phyloP scores from a whole-genome alignment of 1,140 invertebrate species.

The Temnothorax longispinosus region DNA sequence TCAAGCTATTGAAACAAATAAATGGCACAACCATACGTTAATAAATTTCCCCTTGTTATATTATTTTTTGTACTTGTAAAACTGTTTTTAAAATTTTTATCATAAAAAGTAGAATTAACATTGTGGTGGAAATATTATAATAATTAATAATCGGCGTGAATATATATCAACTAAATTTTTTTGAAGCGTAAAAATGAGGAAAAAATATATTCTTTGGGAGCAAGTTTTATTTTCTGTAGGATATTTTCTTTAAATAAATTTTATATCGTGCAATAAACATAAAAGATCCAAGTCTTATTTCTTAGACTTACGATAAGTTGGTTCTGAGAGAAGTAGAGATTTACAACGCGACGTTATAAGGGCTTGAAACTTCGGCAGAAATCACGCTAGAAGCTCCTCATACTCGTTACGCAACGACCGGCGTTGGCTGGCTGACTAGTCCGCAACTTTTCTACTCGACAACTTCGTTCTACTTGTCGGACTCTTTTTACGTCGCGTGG shows the following conservation, averaged over 20 bases:
- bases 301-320: conserved; percentile 24
- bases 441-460: conserved; percentile 65
- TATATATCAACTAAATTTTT: not conserved
- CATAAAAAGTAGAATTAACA: not conserved
- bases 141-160: conserved; percentile 7
- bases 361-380: conserved; percentile 40
- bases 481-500: conserved; percentile 21
- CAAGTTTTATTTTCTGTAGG: not conserved
- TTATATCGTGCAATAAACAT: conserved; percentile 23
- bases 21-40: not conserved
- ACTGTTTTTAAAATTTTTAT: not conserved
- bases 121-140: not conserved
- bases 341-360: conserved; percentile 42
- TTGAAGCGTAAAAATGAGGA: not conserved
- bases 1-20: conserved; percentile 31
- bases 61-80: not conserved
- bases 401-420: conserved; percentile 56
- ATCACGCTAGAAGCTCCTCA: conserved; percentile 46
- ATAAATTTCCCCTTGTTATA: not conserved
- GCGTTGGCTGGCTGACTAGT: conserved; percentile 61
- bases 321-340: conserved; percentile 1
- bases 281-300: conserved; percentile 27
- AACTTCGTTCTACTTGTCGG: conserved; percentile 31
- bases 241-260: conserved; percentile 52
- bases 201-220: not conserved